Conservation (phyloP, 2,797 vertebrate species). For the Alca torda region DNA sequence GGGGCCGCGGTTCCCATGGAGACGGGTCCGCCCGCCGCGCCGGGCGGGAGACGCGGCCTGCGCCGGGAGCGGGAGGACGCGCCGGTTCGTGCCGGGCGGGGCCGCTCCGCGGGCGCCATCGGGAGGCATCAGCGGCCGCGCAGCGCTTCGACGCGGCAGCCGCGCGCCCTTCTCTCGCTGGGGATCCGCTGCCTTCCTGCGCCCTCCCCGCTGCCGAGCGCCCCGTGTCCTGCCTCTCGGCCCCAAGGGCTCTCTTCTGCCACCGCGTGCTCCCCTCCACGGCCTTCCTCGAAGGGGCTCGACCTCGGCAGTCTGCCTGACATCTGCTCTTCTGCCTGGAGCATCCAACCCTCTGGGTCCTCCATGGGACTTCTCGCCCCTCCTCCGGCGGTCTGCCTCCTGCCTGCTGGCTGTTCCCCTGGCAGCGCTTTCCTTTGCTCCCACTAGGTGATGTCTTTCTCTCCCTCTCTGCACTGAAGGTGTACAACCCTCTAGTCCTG, state of each 20-base stretch:
- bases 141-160: background rate
- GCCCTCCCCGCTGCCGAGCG: background rate
- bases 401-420: background rate
- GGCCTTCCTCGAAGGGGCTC: background rate
- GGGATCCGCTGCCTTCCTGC: background rate
- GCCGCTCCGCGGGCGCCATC: background rate
- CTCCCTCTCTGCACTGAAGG: background rate
- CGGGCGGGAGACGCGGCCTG: rapidly evolving
- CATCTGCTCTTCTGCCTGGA: background rate
- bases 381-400: background rate
- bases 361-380: background rate
- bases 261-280: background rate
- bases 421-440: background rate
- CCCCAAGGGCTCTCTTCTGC: background rate
- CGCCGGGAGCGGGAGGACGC: rapidly evolving
- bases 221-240: background rate
- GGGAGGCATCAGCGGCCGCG: rapidly evolving
- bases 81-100: rapidly evolving
- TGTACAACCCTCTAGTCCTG: background rate
- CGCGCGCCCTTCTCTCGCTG: background rate
- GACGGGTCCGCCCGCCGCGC: background rate
- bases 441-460: background rate
- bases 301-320: background rate
- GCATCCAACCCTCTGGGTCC: background rate
- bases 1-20: background rate